A percentile compares a stretch with the other conserved stretches of the same genome.
phyloP scores from a whole-genome alignment of 2,888 invertebrate species.

The Apotomis capreana region DNA sequence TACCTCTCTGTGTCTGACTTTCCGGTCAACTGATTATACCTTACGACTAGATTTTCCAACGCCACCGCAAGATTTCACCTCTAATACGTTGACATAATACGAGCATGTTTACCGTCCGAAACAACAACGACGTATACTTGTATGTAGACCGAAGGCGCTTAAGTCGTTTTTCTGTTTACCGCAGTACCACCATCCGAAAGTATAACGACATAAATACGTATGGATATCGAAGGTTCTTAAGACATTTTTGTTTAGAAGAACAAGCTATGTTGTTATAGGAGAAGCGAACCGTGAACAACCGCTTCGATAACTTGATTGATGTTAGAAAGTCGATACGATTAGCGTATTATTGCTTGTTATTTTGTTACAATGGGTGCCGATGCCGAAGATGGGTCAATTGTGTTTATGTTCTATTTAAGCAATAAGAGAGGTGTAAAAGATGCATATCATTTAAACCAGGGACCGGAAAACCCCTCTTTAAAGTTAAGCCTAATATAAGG shows the following conservation, averaged over 20 bases:
- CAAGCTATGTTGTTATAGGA: conserved; percentile 60
- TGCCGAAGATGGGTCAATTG: conserved; percentile 13
- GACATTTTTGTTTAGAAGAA: neutral
- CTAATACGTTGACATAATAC: conserved; percentile 58
- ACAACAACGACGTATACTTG: neutral
- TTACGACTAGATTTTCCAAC: conserved; percentile 21
- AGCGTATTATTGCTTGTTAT: conserved; percentile 39
- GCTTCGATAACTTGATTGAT: conserved; percentile 69
- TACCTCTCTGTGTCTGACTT: neutral
- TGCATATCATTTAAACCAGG: too few species aligned
- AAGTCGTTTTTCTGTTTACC: neutral
- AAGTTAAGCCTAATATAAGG: too few species aligned
- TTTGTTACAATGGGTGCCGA: conserved; percentile 13
- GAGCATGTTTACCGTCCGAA: conserved; percentile 20
- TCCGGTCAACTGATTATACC: conserved; percentile 5
- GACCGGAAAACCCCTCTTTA: too few species aligned
- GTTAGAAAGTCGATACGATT: conserved; percentile 73
- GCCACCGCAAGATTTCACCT: conserved; percentile 54
- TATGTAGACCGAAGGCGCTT: neutral
- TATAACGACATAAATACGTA: neutral
- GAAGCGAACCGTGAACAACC: conserved; percentile 69
- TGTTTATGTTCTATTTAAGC: neutral
- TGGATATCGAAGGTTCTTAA: neutral
- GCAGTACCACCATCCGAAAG: neutral
- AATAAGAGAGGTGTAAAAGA: neutral